Evolutionary conservation across 2,888 invertebrate species (phyloP).

Genomic region (Protodeltote pygarga): DNA sequence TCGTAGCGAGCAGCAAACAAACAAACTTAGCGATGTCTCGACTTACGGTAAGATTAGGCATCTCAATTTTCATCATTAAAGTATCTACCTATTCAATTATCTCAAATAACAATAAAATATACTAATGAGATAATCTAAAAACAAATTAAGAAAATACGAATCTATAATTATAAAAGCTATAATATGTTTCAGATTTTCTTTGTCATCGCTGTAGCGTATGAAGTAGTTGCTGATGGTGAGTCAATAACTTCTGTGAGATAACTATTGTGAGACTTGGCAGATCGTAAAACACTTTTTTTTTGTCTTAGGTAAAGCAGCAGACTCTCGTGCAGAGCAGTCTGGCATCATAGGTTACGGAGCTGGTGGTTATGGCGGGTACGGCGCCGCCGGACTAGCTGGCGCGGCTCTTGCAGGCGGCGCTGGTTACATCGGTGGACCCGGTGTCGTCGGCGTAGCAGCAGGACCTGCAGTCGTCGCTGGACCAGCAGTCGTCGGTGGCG

Average conservation of each 20-base stretch:
- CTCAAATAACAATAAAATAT: too few relatives aligned
- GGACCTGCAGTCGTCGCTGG: conserved; percentile 48
- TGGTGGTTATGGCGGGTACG: conserved; percentile 36
- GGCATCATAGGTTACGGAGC: conserved; percentile 51
- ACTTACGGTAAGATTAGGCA: conserved; percentile 74
- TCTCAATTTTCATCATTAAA: neutral
- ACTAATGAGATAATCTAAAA: too few relatives aligned
- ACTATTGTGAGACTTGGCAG: neutral
- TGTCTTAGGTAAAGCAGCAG: conserved; percentile 53
- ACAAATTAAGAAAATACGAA: neutral
- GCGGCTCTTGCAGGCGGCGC: conserved; percentile 34
- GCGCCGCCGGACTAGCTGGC: conserved; percentile 30
- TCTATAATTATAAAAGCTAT: neutral
- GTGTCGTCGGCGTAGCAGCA: conserved; percentile 31
- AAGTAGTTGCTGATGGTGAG: conserved; percentile 76
- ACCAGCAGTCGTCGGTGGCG: conserved; percentile 43
- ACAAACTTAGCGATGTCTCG: conserved; percentile 70
- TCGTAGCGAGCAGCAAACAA: conserved; percentile 56
- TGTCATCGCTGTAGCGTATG: conserved; percentile 79
- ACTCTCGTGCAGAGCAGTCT: conserved; percentile 65
- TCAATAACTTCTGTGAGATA: conserved; percentile 2
- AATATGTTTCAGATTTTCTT: conserved; percentile 75
- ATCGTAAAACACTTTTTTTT: neutral
- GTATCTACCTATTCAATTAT: too few relatives aligned
- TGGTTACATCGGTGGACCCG: conserved; percentile 29